A percentile compares a stretch with the other conserved stretches of the same genome.
Evolutionary conservation across 2,888 invertebrate species (phyloP).

Genomic region (Scelioninae gen. 2): DNA sequence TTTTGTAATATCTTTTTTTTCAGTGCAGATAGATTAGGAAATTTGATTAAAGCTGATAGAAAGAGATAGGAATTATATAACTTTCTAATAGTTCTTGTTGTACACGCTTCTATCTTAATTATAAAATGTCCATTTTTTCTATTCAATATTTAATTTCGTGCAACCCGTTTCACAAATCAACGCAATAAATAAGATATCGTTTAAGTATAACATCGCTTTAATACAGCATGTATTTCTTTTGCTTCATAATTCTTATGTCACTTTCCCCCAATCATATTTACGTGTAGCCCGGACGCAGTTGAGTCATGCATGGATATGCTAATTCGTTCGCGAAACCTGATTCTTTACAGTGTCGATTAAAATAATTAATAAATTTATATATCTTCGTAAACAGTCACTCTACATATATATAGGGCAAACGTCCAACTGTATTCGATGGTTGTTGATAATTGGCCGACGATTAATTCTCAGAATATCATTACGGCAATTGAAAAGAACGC

Average conservation of each 20-base stretch:
- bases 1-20: no score
- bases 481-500: background rate
- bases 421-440: background rate
- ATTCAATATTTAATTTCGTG: constrained; percentile 1
- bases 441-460: background rate
- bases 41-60: no score
- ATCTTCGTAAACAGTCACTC: constrained; percentile 1
- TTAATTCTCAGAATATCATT: constrained; percentile 1
- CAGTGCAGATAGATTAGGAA: no score
- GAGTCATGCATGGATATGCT: constrained; percentile 47
- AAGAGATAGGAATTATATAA: no score
- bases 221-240: background rate
- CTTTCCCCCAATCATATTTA: constrained; percentile 33
- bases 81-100: no score
- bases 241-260: constrained; percentile 25
- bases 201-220: constrained; percentile 32
- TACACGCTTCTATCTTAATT: no score
- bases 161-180: constrained; percentile 13
- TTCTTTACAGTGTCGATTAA: constrained; percentile 18
- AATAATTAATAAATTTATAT: constrained; percentile 27
- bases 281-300: constrained; percentile 36
- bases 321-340: constrained; percentile 42
- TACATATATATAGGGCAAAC: background rate
- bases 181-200: constrained; percentile 27
- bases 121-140: no score